Base-by-base conservation (phyloP, 2,797 vertebrate genomes). In the Brachyrhaphis roseni region DNA sequence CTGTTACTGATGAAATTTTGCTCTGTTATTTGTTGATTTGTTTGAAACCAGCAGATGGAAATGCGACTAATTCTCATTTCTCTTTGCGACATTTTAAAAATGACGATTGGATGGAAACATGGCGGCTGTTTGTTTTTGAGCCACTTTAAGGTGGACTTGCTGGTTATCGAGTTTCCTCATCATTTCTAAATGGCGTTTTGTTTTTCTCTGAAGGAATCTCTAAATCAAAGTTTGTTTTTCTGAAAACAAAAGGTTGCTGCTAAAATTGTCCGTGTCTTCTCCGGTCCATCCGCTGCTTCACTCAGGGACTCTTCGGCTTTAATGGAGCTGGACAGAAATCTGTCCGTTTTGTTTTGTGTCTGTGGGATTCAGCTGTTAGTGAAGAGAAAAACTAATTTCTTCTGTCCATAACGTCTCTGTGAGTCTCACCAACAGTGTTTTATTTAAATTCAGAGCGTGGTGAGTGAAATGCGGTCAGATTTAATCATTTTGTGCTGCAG, bases 401-500 rank as follows among this genome's bases (percentile, higher is more conserved):
- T 2, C 31, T 62, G 7, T 62, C 57, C 28, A 31, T 59, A 31
- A 28, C 4, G n/a, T 15, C n/a, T 31, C 5, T 18, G n/a, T 8
- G 20, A 51, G 20, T 26, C 49, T 53, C 20, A 23, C 49, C 7
- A 23, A 1, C 47, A 8, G 49, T 26, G 49, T 53, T 53, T 53
- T 51, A 23, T 51, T 46, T 23, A 53, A 53, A 53, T 26, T 8
- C 2, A 53, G 20, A 26, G 46, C 46, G 4, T 18, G 46, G 16
- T 47, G 15, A 47, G 46, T 47, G 49, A 8, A 49, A 51, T 10
- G 20, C 2, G 49, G 3, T 34, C 28, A 49, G 36, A 41, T 72
- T 68, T 51, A 53, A 45, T 81, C 47, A 46, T 78, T 64, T 76
- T 75, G 41, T 39, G 4, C 49, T 76, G 66, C 34, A 11, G 55